Evolutionary conservation across 2,888 invertebrate genomes (phyloP), one percentile per base, ranked within the genome.

Genomic region (Thera britannica): DNA sequence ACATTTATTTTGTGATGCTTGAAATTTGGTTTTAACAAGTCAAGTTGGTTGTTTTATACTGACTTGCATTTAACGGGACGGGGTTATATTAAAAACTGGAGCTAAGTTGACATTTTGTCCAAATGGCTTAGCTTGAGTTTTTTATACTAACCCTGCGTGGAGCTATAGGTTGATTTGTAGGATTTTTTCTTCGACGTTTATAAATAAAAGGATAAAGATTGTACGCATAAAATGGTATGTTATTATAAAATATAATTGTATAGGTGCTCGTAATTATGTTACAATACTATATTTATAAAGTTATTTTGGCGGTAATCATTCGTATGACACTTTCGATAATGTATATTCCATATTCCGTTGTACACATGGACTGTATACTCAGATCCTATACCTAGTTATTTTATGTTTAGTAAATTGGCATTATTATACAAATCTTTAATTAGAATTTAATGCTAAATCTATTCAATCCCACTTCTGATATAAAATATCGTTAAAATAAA

Each of bases 191-290:
- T 60, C 62, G 23, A 46, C 60, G 52, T 59, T 61, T 57, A 64
- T 5, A 59, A 55, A 62, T 66, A 55, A 60, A 66, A 64, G 64
- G 65, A 65, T n/a, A 6, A 38, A 58, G 70, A 54, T 49, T 62
- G 54, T 75, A 67, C 74, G 71, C 67, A 57, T 65, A 66, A 65
- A 56, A 46, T 48, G 65, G 52, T 56, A 64, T 65, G 65, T 68
- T 66, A 65, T 66, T 44, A 36, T 56, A 35, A 38, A 57, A 52
- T 62, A 61, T 35, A 12, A 52, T 34, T 64, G 60, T 64, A 58
- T 52, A 56, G 38, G 38, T 38, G 49, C 38, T 49, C 5, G 51
- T 41, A 41, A 46, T 36, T 58, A 52, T 51, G 58, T 51, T 41
- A 54, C 49, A 48, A 59, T 7, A 41, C 41, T 41, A 41, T 41